Conservation (phyloP, 1,140 invertebrate genomes). For the Stegodyphus mimosarum region DNA sequence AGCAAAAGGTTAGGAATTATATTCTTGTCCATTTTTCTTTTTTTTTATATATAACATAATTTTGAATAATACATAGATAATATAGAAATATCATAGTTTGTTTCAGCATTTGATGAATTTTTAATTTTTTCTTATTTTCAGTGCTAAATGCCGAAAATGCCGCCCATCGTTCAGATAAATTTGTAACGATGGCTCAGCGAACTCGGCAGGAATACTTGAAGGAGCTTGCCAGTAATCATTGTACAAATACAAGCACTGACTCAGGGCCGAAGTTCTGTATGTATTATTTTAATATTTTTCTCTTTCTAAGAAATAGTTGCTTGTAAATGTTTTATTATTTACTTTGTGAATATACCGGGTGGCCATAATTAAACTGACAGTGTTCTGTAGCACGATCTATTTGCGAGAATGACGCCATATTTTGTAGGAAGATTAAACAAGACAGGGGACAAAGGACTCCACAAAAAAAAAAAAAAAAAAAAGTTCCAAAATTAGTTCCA, state of each 20-base stretch:
- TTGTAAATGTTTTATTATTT: too few relatives aligned
- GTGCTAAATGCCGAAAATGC: constrained; percentile 98
- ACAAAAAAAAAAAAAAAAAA: too few relatives aligned
- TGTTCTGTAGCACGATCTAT: too few relatives aligned
- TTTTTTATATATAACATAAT: not conserved
- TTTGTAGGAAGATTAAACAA: too few relatives aligned
- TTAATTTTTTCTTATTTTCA: constrained; percentile 61
- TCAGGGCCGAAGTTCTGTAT: constrained; percentile 90
- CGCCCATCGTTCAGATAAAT: constrained; percentile 94
- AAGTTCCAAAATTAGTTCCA: too few relatives aligned
- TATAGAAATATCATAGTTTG: not conserved
- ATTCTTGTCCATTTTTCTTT: not conserved
- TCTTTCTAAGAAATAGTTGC: constrained; percentile 1
- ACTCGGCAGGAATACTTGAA: constrained; percentile 96
- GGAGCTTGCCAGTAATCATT: constrained; percentile 85
- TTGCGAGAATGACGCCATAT: too few relatives aligned
- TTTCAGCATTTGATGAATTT: not conserved
- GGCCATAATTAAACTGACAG: too few relatives aligned
- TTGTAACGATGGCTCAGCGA: constrained; percentile 95
- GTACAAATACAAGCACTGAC: constrained; percentile 83
- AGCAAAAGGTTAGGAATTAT: constrained; percentile 78
- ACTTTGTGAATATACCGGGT: too few relatives aligned
- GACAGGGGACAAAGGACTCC: too few relatives aligned
- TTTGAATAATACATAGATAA: not conserved
- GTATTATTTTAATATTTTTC: constrained; percentile 66